A percentile compares a stretch with the other conserved stretches of the same genome.
Conservation (phyloP, 2,113 vertebrate species). For the Phyllostomus hastatus region DNA sequence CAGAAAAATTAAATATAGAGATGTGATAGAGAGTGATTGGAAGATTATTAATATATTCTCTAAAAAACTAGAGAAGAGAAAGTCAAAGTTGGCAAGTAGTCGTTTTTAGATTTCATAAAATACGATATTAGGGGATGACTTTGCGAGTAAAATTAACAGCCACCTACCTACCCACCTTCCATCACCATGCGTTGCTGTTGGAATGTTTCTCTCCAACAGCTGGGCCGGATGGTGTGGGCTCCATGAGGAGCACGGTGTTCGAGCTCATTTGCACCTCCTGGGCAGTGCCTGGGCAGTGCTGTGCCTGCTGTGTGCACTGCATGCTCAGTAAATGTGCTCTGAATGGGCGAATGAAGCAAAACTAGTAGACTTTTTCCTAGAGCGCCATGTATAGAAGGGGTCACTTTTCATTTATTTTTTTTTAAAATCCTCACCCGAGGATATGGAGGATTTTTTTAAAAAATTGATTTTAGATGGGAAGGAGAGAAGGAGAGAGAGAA, state of each 20-base stretch:
- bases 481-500: too few species aligned
- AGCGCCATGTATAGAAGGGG: not conserved
- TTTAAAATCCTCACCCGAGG: too few species aligned
- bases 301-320: not conserved
- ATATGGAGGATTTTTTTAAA: too few species aligned
- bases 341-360: not conserved
- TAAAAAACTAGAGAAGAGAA: not conserved
- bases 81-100: not conserved
- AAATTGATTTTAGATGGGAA: too few species aligned
- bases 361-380: not conserved
- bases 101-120: not conserved
- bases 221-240: not conserved
- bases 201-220: not conserved
- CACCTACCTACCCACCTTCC: not conserved
- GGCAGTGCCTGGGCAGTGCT: not conserved
- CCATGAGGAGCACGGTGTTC: accelerated
- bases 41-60: not conserved
- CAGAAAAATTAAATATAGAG: not conserved
- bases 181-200: not conserved
- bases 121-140: not conserved
- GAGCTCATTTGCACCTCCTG: not conserved
- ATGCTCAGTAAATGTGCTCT: not conserved
- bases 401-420: not conserved
- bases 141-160: not conserved
- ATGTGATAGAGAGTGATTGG: not conserved